phyloP scores from a whole-genome alignment of 2,113 vertebrate species.

The Bucco capensis region DNA sequence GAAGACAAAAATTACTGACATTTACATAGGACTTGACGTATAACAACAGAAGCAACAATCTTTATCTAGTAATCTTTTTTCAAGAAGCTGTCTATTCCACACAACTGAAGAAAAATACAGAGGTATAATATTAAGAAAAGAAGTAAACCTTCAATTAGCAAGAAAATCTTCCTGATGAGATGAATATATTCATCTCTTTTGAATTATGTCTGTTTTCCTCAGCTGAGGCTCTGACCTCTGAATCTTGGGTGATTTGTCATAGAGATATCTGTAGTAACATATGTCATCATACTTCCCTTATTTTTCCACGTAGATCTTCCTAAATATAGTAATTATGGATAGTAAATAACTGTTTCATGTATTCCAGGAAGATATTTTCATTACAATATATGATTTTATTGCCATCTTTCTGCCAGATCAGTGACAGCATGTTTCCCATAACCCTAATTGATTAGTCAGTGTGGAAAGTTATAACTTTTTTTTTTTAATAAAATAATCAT shows the following conservation, averaged over 20 bases:
- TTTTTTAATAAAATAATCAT: too few relatives aligned
- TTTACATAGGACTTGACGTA: not conserved
- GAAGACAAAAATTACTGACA: not conserved
- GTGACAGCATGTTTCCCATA: not conserved
- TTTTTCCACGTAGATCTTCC: not conserved
- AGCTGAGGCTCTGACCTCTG: not conserved
- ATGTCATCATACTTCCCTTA: not conserved
- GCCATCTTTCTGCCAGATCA: not conserved
- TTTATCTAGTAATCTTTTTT: not conserved
- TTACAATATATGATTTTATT: not conserved
- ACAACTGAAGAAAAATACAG: not conserved
- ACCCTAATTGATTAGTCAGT: not conserved
- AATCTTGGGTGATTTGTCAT: not conserved
- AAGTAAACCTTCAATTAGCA: not conserved
- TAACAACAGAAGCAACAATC: not conserved
- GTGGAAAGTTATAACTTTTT: not conserved
- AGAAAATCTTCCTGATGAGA: not conserved
- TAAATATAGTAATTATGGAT: not conserved
- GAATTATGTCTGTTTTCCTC: not conserved
- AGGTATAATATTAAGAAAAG: not conserved
- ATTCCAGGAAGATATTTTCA: not conserved
- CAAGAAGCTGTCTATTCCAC: not conserved
- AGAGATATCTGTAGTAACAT: not conserved
- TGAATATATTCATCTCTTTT: not conserved
- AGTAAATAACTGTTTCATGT: not conserved